Conservation (phyloP, 1,140 invertebrate genomes). For the Euwallacea similis region DNA sequence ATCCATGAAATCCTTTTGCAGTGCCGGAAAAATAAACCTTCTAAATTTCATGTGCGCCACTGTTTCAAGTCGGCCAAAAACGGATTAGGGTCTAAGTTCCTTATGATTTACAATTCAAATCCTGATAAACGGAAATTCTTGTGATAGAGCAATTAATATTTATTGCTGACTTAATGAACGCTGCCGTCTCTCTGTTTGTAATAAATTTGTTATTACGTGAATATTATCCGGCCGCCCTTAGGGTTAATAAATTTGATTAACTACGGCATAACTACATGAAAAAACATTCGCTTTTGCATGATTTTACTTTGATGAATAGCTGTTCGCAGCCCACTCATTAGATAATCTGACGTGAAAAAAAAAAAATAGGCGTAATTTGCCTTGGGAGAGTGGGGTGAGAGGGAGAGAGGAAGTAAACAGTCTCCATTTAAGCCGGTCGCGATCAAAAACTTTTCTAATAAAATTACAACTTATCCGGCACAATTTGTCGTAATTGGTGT, state of each 20-base stretch:
- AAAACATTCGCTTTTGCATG: conserved; percentile 17
- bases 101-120: conserved; percentile 38
- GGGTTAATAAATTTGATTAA: conserved; percentile 34
- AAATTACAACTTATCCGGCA: conserved; percentile 36
- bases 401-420: conserved; percentile 10
- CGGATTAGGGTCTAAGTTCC: conserved; percentile 4
- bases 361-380: background rate
- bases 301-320: background rate
- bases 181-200: conserved; percentile 30
- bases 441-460: conserved; percentile 36
- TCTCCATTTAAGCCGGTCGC: conserved; percentile 16
- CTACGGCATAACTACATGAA: conserved; percentile 20
- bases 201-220: conserved; percentile 40
- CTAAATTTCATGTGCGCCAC: too few relatives aligned
- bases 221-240: conserved; percentile 24
- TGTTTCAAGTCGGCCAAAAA: too few relatives aligned
- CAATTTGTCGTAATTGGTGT: conserved; percentile 38
- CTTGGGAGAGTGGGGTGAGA: background rate
- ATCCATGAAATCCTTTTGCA: too few relatives aligned
- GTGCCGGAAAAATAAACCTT: too few relatives aligned
- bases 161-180: conserved; percentile 39
- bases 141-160: conserved; percentile 41
- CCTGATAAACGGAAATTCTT: conserved; percentile 40
- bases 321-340: too few relatives aligned
- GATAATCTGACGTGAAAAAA: background rate